These are phyloP conservation scores for Neodiprion virginianus DNA, from an alignment of 1,140 invertebrate genomes.

Conservation along the genomic window DNA sequence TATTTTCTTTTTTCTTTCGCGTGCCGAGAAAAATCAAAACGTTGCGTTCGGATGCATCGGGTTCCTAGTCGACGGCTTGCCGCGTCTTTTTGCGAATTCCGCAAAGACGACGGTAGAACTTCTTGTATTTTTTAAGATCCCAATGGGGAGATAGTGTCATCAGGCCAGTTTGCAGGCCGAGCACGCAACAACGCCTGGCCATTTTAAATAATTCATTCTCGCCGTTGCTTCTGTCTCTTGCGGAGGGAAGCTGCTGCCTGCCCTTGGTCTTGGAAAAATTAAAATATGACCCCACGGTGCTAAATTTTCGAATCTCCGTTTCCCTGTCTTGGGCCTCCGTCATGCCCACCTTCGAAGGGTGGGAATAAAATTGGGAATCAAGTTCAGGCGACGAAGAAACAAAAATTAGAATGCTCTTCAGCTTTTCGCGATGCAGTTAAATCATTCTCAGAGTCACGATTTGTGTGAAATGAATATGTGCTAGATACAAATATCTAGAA, in stretches of 20 bases:
- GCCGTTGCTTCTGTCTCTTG: not conserved
- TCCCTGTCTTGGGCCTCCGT: constrained; percentile 22
- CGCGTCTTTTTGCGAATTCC: constrained; percentile 28
- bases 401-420: too few species aligned
- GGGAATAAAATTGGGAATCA: too few species aligned
- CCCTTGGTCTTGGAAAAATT: constrained; percentile 25
- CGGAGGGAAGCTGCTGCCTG: constrained; percentile 14
- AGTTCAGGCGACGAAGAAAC: too few species aligned
- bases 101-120: constrained; percentile 20
- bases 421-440: too few species aligned
- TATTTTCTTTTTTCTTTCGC: too few species aligned
- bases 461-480: too few species aligned
- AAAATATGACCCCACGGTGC: constrained; percentile 13
- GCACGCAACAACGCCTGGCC: constrained; percentile 26
- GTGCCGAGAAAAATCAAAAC: too few species aligned
- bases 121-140: constrained; percentile 26
- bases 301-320: constrained; percentile 20
- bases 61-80: not conserved
- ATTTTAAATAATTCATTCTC: constrained; percentile 42
- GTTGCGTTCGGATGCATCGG: not conserved
- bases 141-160: constrained; percentile 29
- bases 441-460: too few species aligned
- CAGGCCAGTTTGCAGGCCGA: constrained; percentile 23
- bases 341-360: too few species aligned
- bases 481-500: too few species aligned